A percentile compares a stretch with the other conserved stretches of the same genome.
These are phyloP conservation scores for Alligator mississippiensis DNA, from an alignment of 2,113 vertebrate species.

Conservation along the genomic window DNA sequence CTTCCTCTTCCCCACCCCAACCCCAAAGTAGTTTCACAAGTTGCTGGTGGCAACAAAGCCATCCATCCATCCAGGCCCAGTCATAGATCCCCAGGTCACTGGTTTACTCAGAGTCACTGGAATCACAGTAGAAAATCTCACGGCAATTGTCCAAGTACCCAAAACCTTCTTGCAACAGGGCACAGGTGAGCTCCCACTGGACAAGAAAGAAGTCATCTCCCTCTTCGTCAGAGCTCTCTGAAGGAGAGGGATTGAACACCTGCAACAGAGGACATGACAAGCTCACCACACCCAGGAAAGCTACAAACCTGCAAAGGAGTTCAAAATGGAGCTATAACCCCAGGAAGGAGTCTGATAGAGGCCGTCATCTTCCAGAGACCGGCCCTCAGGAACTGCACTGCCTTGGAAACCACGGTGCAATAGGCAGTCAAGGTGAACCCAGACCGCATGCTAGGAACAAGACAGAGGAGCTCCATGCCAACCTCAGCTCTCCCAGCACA, in stretches of 20 bases:
- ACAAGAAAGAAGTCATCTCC: conserved; percentile 48
- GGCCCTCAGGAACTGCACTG: background rate
- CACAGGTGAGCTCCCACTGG: conserved; percentile 72
- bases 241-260: background rate
- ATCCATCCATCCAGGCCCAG: background rate
- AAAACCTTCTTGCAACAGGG: conserved; percentile 36
- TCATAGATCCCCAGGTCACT: rapidly evolving
- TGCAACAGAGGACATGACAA: background rate
- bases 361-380: background rate
- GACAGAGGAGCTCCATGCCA: background rate
- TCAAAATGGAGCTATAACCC: too few species aligned
- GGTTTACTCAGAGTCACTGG: background rate
- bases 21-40: background rate
- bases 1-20: background rate
- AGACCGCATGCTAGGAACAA: background rate
- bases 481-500: background rate
- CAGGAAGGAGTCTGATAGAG: background rate
- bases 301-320: background rate
- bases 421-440: background rate
- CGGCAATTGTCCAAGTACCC: rapidly evolving
- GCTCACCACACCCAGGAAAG: rapidly evolving
- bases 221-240: conserved; percentile 73
- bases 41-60: background rate
- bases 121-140: rapidly evolving
- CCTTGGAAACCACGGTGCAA: background rate